Evolutionary conservation across 2,888 invertebrate genomes (phyloP).

Genomic region (Melanostoma mellinum): DNA sequence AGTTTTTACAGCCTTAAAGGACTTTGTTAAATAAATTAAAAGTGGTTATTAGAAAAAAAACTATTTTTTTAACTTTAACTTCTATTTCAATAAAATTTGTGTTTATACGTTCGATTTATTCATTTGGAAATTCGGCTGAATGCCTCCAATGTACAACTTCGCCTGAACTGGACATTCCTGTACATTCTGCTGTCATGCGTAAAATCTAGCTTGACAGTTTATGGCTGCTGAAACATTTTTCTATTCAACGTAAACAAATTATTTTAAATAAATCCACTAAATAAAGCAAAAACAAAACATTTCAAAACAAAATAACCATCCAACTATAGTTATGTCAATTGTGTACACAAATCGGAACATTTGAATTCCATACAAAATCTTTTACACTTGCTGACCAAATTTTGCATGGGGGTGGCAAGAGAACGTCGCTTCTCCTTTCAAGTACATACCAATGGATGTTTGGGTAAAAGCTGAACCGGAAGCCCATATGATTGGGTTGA

Average conservation of each 20-base stretch:
- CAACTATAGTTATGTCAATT: background rate
- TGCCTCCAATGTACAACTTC: background rate
- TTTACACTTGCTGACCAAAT: conserved; percentile 33
- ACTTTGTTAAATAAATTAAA: too few species aligned
- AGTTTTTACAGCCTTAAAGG: too few species aligned
- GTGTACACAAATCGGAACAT: background rate
- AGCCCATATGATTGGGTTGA: conserved; percentile 68
- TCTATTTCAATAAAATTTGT: too few species aligned
- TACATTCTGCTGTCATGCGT: conserved; percentile 65
- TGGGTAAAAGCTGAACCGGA: conserved; percentile 70
- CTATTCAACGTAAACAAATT: conserved; percentile 69
- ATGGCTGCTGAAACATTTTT: conserved; percentile 67
- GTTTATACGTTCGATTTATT: too few species aligned
- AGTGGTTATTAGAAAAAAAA: too few species aligned
- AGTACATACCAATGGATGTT: conserved; percentile 71
- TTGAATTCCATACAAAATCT: conserved; percentile 10
- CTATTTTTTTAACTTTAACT: too few species aligned
- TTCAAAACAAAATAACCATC: conserved; percentile 15
- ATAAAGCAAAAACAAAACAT: conserved; percentile 9
- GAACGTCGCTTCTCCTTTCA: conserved; percentile 63
- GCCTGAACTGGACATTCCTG: conserved; percentile 15
- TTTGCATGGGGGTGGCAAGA: conserved; percentile 68
- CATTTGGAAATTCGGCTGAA: background rate
- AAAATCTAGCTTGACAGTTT: conserved; percentile 59
- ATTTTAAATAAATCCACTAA: conserved; percentile 51